phyloP scores from a whole-genome alignment of 2,797 vertebrate genomes.

The Sylvilagus floridanus region DNA sequence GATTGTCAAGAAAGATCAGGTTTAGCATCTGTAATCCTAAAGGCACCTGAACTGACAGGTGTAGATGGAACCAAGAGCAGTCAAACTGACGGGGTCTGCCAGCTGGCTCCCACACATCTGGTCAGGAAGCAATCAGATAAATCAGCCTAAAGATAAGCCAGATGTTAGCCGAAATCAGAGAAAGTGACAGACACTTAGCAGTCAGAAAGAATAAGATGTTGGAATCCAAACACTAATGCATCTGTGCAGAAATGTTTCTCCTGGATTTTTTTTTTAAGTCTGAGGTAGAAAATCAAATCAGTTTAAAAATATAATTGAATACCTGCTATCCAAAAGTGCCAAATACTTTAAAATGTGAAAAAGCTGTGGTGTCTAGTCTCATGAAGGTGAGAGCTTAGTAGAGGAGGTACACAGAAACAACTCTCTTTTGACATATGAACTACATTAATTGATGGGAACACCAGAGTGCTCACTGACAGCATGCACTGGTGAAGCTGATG shows the following conservation, averaged over 20 bases:
- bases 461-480: background rate
- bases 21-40: slow-evolving; percentile 54
- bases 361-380: background rate
- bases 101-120: slow-evolving; percentile 70
- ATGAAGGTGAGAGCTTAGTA: background rate
- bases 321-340: background rate
- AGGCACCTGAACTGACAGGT: slow-evolving; percentile 33
- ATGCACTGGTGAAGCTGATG: background rate
- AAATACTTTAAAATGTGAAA: background rate
- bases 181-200: slow-evolving; percentile 65
- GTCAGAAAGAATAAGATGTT: slow-evolving; percentile 51
- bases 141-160: slow-evolving; percentile 72
- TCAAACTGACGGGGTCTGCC: slow-evolving; percentile 53
- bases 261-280: background rate
- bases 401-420: background rate
- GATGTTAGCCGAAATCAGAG: slow-evolving; percentile 70
- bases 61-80: slow-evolving; percentile 31
- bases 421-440: background rate
- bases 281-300: background rate
- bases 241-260: background rate
- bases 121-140: slow-evolving; percentile 67
- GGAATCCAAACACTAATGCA: slow-evolving; percentile 16
- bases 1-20: background rate
- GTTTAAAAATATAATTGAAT: background rate
- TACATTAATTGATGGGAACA: background rate